These are phyloP conservation scores for Smittia sp. DNA, from an alignment of 2,888 invertebrate species.

Conservation along the genomic window DNA sequence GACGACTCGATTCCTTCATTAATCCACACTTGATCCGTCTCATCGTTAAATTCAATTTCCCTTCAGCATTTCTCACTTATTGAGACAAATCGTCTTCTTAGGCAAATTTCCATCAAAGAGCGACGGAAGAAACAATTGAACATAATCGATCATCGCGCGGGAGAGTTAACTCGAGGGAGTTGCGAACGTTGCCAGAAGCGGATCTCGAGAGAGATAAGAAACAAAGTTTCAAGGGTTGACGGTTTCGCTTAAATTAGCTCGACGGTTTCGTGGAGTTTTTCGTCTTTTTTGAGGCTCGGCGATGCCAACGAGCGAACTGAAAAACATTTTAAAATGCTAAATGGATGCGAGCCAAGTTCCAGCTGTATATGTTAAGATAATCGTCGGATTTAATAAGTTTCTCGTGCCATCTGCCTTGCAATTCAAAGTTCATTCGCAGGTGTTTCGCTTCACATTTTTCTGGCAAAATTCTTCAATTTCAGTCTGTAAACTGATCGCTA, in stretches of 20 bases:
- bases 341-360: background rate
- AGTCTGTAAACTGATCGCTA: no score
- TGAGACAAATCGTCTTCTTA: background rate
- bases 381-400: background rate
- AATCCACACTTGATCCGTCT: background rate
- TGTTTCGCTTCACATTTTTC: background rate
- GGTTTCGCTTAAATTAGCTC: no score
- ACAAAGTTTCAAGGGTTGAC: no score
- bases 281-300: no score
- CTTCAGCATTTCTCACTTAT: background rate
- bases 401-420: background rate
- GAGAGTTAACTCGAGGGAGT: background rate
- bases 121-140: background rate
- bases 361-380: background rate
- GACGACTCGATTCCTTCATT: background rate
- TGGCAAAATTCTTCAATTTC: no score
- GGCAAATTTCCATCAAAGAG: background rate
- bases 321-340: no score
- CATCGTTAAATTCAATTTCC: conserved; percentile 1
- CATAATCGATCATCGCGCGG: conserved; percentile 4
- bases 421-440: background rate
- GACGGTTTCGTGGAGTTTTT: no score
- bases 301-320: no score
- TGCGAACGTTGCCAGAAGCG: no score
- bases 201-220: no score